These are phyloP conservation scores for Tinea pellionella DNA, from an alignment of 2,888 invertebrate genomes.

Conservation along the genomic window DNA sequence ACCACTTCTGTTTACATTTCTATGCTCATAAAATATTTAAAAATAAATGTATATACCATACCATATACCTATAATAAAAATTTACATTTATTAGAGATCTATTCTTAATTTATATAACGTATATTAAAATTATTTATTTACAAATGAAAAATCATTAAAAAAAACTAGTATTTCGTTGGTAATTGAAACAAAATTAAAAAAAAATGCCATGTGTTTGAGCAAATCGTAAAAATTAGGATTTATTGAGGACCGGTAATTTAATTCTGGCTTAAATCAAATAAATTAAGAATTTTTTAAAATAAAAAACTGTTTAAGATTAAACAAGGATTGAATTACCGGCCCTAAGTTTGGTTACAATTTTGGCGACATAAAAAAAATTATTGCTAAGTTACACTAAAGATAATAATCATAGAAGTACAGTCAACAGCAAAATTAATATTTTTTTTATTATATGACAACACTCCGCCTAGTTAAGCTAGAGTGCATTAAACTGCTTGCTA, in stretches of 20 bases:
- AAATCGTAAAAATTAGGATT: slow-evolving; percentile 27
- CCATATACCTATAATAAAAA: slow-evolving; percentile 19
- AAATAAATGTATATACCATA: slow-evolving; percentile 27
- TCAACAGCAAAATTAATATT: too few species aligned
- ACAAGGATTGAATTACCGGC: too few species aligned
- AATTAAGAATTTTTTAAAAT: too few species aligned
- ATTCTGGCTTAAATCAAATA: too few species aligned
- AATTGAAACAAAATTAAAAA: slow-evolving; percentile 33
- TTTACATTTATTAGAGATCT: neutral
- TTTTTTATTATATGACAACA: too few species aligned
- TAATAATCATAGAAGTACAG: slow-evolving; percentile 13
- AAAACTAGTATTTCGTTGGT: slow-evolving; percentile 7
- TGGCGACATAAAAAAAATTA: too few species aligned
- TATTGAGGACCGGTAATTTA: too few species aligned
- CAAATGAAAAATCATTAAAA: slow-evolving; percentile 2
- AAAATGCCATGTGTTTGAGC: slow-evolving; percentile 66
- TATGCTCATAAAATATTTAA: slow-evolving; percentile 22
- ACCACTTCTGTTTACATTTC: too few species aligned
- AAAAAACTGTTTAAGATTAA: too few species aligned
- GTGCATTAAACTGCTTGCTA: too few species aligned
- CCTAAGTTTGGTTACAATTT: too few species aligned
- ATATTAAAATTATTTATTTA: slow-evolving; percentile 16
- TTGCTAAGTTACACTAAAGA: neutral
- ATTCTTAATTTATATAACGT: slow-evolving; percentile 29
- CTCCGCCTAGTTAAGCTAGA: too few species aligned